These are phyloP conservation scores for Dendrophyllia cribrosa DNA, from an alignment of 64 coral and sea anemone genomes.

Conservation along the genomic window DNA sequence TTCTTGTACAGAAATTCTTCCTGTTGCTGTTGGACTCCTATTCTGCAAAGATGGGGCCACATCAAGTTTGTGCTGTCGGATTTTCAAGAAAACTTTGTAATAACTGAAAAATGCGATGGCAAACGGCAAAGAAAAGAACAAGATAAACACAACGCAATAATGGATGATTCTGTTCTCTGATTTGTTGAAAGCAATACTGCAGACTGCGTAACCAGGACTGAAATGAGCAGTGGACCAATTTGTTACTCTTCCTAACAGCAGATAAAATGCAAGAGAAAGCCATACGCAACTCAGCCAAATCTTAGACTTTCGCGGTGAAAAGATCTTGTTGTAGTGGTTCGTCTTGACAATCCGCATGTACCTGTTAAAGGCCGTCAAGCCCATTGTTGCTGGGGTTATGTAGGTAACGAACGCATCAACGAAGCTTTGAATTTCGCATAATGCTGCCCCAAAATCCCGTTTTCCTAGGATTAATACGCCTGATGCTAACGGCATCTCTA, in stretches of 20 bases:
- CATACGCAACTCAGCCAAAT: conserved; percentile 20
- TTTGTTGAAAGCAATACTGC: not conserved
- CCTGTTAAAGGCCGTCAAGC: conserved; percentile 22
- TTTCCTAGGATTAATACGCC: not conserved
- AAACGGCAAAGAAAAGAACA: not conserved
- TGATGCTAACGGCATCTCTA: conserved; percentile 14
- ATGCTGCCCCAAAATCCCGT: conserved; percentile 23
- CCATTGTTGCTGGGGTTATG: conserved; percentile 28
- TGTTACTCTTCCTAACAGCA: not conserved
- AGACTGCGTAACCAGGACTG: conserved; percentile 13
- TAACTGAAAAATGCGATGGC: not conserved
- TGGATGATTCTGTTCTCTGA: not conserved
- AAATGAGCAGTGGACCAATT: not conserved
- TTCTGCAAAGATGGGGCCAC: not conserved
- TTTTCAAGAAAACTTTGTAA: not conserved
- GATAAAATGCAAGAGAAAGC: conserved; percentile 2
- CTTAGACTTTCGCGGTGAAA: not conserved
- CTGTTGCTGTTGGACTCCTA: not conserved
- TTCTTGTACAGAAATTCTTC: conserved; percentile 9
- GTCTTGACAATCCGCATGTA: conserved; percentile 47
- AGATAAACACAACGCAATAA: conserved; percentile 5
- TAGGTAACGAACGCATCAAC: conserved; percentile 20
- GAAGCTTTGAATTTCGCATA: conserved; percentile 57
- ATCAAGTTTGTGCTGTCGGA: not conserved
- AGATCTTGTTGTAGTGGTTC: conserved; percentile 19